Conservation (phyloP, 2,113 vertebrate genomes). For the Pygoscelis adeliae region DNA sequence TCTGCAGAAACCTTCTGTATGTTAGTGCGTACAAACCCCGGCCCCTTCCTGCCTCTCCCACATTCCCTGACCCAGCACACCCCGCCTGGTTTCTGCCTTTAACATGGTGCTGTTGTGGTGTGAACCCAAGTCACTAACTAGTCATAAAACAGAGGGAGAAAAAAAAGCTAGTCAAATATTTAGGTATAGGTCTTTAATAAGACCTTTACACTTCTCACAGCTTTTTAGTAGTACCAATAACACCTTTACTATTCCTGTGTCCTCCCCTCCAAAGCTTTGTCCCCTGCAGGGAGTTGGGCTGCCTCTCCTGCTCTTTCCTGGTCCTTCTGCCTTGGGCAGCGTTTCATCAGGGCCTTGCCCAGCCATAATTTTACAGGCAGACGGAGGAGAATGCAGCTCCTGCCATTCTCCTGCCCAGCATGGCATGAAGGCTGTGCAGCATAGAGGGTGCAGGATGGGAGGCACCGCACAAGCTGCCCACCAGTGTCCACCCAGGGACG, state of each 20-base stretch:
- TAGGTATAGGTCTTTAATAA: background rate
- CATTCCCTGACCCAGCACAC: background rate
- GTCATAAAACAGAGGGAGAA: background rate
- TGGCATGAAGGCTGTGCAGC: background rate
- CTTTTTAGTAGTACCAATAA: background rate
- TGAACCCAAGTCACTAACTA: background rate
- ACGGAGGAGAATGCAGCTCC: fast-evolving
- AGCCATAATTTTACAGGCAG: background rate
- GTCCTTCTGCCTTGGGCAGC: background rate
- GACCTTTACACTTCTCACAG: background rate
- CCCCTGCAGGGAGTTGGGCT: background rate
- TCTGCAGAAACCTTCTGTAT: background rate
- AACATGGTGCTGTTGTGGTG: background rate
- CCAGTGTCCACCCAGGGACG: fast-evolving
- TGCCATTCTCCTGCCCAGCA: background rate
- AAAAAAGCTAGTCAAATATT: background rate
- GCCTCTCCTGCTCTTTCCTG: background rate
- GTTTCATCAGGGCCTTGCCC: background rate
- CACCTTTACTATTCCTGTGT: background rate
- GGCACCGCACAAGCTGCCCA: background rate
- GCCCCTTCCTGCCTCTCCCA: background rate
- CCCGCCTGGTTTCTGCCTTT: fast-evolving
- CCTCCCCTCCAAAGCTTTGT: background rate
- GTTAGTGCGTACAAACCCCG: background rate
- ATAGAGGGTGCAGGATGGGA: fast-evolving